Evolutionary conservation across 2,113 vertebrate species (phyloP), one percentile per base, ranked within the genome.

Genomic region (Vulpes lagopus): DNA sequence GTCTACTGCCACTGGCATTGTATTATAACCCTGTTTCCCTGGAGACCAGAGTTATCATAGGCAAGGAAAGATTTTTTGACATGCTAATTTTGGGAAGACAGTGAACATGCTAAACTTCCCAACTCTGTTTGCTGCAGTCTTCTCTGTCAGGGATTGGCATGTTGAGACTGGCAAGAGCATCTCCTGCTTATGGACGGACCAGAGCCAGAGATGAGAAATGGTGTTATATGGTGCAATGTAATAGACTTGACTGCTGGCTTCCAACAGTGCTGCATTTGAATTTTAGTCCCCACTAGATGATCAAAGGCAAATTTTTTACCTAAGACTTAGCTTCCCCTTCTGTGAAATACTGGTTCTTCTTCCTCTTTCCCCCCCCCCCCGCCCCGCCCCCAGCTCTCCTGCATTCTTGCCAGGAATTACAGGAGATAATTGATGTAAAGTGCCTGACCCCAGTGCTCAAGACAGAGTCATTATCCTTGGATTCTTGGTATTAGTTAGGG

Each of bases 51-150:
- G 60, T 53, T 71, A n/a, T 65, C 83, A 60, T 1, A 22, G 53
- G 49, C 64, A 53, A 69, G 67, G 27, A 78, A 43, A 91, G 81
- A 91, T 79, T 95, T 62, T 93, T 82, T 97, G 59, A 80, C 80
- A 59, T 78, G 49, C 16, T 88, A 20, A 81, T 38, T 94, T 97
- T 85, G 91, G 19, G 27, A 84, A 90, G 67, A 86, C 22, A 51
- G 38, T 5, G 43, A 91, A 51, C 27, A 32, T 51, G 95, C 69
- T 78, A 53, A 91, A 80, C 43, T 62, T 91, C 22, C 55, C 6
- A 1, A 8, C 22, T 86, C 6, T 16, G 10, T 17, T 83, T 62
- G 64, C 62, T 76, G 88, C 43, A n/a, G 49, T 3, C 4, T 89
- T 83, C 32, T n/a, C 38, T 51, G 32, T 64, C 88, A 49, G 62